Conservation (phyloP, 92 coral and sea anemone species). For the Hydrozoanthus gracilis region DNA sequence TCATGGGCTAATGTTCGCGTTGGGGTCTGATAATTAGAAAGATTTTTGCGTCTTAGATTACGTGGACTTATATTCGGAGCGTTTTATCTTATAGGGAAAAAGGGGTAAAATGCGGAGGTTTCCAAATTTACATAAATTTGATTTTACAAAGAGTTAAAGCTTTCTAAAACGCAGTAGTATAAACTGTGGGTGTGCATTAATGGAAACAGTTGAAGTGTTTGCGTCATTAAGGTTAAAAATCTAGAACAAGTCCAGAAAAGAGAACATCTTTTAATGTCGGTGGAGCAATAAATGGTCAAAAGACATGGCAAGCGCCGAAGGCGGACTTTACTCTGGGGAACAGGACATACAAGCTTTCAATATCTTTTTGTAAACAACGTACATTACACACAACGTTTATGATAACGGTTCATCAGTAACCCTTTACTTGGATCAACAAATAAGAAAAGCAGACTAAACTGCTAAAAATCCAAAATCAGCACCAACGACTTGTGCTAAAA, state of each 20-base stretch:
- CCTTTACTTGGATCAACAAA: constrained; percentile 1
- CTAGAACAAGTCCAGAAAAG: constrained; percentile 5
- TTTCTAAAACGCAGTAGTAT: constrained; percentile 6
- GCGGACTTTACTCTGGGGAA: constrained; percentile 16
- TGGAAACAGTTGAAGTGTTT: constrained; percentile 11
- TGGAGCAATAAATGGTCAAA: background rate
- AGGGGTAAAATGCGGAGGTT: constrained; percentile 4
- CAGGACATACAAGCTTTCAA: constrained; percentile 14
- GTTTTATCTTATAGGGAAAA: background rate
- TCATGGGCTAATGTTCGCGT: constrained; percentile 12
- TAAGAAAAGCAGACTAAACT: constrained; percentile 12
- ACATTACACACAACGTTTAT: constrained; percentile 15
- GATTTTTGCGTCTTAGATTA: background rate
- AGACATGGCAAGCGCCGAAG: background rate
- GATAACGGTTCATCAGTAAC: constrained; percentile 17
- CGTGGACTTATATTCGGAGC: too few species aligned
- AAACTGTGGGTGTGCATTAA: constrained; percentile 8
- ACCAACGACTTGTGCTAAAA: constrained; percentile 5
- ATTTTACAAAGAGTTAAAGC: constrained; percentile 15
- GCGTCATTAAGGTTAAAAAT: constrained; percentile 9
- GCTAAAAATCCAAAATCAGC: constrained; percentile 5
- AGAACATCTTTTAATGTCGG: constrained; percentile 3
- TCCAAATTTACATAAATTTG: constrained; percentile 4
- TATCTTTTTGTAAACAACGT: constrained; percentile 15
- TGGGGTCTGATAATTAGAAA: constrained; percentile 13